These are phyloP conservation scores for Dysidea cf. avara DNA, from an alignment of 37 sponge, comb jelly and placozoan genomes.

Conservation along the genomic window DNA sequence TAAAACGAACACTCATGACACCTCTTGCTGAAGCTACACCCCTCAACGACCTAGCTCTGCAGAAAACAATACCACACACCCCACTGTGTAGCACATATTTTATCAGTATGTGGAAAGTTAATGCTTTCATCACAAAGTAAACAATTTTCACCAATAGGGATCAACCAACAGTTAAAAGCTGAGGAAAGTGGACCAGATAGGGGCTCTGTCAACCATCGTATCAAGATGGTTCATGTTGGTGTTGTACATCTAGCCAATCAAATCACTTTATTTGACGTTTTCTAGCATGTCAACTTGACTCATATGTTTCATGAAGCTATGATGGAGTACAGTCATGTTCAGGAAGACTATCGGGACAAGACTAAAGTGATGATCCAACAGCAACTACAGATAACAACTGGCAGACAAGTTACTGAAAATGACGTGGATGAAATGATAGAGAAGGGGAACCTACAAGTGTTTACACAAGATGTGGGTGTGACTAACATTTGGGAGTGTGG, in stretches of 20 bases:
- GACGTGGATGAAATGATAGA: conserved; percentile 70
- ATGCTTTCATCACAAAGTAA: no score
- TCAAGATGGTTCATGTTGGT: conserved; percentile 70
- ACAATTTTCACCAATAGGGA: no score
- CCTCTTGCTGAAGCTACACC: no score
- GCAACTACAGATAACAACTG: conserved; percentile 54
- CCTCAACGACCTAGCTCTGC: neutral
- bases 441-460: conserved; percentile 29
- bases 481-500: neutral
- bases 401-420: conserved; percentile 28
- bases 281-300: conserved; percentile 29
- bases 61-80: neutral
- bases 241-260: neutral
- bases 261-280: no score
- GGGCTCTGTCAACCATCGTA: conserved; percentile 60
- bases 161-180: conserved; percentile 36
- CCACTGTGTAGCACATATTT: no score
- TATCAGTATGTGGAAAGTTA: no score
- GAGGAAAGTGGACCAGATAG: conserved; percentile 31
- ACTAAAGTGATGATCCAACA: conserved; percentile 60
- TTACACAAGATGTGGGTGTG: conserved; percentile 67
- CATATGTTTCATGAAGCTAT: conserved; percentile 57
- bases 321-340: conserved; percentile 56
- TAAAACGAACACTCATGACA: no score
- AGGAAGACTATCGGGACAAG: conserved; percentile 75